A percentile compares a stretch with the other conserved stretches of the same genome.
These are phyloP conservation scores for Orcinus orca DNA, from an alignment of 2,113 vertebrate species.

Conservation along the genomic window DNA sequence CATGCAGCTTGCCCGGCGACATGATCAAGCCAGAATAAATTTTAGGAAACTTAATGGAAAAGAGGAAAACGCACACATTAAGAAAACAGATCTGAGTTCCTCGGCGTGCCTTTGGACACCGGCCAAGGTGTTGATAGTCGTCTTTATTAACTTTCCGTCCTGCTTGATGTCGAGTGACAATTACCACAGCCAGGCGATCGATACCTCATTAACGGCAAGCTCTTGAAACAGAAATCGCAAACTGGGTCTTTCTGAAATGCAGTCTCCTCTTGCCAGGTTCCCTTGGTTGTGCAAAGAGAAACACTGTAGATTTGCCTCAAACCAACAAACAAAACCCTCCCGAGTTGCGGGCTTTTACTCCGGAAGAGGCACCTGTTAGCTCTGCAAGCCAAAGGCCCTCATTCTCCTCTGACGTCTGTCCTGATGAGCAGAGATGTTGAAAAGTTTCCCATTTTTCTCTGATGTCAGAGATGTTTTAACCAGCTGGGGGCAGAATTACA, in stretches of 20 bases:
- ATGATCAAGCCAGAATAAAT: neutral
- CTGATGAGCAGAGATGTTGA: slow-evolving; percentile 23
- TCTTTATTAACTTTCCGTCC: slow-evolving; percentile 50
- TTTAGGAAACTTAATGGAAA: slow-evolving; percentile 45
- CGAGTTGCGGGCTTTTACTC: slow-evolving; percentile 40
- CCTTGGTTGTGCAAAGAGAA: slow-evolving; percentile 53
- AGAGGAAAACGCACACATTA: neutral
- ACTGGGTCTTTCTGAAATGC: slow-evolving; percentile 62
- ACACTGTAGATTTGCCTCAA: neutral
- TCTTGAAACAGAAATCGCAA: slow-evolving; percentile 59
- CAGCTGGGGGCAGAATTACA: slow-evolving; percentile 99
- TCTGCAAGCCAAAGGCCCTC: slow-evolving; percentile 68
- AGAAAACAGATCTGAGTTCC: slow-evolving; percentile 10
- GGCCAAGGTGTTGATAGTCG: neutral
- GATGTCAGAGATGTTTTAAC: slow-evolving; percentile 85
- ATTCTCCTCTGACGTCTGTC: neutral
- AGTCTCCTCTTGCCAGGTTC: slow-evolving; percentile 45
- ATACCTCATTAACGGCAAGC: slow-evolving; percentile 68
- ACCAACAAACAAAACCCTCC: neutral
- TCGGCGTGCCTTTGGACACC: fast-evolving
- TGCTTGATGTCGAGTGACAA: slow-evolving; percentile 43
- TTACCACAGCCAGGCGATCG: neutral
- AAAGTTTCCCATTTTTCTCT: slow-evolving; percentile 72
- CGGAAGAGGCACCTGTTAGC: slow-evolving; percentile 18
- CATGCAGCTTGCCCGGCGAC: neutral